phyloP scores from a whole-genome alignment of 2,113 vertebrate species.

The Seriola rivoliana region DNA sequence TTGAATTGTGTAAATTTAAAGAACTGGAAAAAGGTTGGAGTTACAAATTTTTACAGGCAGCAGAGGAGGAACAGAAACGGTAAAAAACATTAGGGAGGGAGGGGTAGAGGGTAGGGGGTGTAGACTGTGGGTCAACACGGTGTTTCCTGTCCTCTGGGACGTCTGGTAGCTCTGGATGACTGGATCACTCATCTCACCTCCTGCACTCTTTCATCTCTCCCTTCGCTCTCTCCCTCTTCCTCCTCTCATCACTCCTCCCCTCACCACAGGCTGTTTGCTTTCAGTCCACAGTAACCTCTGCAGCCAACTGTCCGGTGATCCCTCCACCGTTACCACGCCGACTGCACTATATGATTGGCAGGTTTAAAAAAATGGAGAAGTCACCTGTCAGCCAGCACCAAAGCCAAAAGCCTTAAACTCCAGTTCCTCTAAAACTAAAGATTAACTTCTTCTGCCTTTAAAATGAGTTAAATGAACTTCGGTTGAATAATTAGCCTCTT shows the following conservation, averaged over 20 bases:
- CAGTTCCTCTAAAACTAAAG: too few species aligned
- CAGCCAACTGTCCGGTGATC: not conserved
- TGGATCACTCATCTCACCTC: slow-evolving; percentile 58
- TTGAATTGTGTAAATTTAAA: too few species aligned
- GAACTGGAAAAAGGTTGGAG: too few species aligned
- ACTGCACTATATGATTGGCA: not conserved
- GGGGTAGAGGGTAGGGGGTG: not conserved
- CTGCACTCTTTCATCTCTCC: slow-evolving; percentile 44
- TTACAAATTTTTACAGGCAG: too few species aligned
- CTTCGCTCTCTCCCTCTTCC: slow-evolving; percentile 32
- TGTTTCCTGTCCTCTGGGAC: slow-evolving; percentile 57
- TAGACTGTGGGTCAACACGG: slow-evolving; percentile 20
- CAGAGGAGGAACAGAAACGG: not conserved
- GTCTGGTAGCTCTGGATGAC: slow-evolving; percentile 38
- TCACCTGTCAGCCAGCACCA: not conserved
- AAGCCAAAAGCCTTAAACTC: too few species aligned
- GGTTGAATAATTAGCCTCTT: too few species aligned
- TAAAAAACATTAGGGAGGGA: not conserved
- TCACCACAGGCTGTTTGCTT: slow-evolving; percentile 39
- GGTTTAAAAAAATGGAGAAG: not conserved
- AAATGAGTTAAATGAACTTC: too few species aligned
- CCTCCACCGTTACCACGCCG: not conserved
- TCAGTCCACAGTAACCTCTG: slow-evolving; percentile 16
- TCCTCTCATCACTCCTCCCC: slow-evolving; percentile 41
- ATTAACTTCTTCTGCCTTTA: too few species aligned